phyloP scores from a whole-genome alignment of 2,797 vertebrate genomes.

The Caiman crocodilus region DNA sequence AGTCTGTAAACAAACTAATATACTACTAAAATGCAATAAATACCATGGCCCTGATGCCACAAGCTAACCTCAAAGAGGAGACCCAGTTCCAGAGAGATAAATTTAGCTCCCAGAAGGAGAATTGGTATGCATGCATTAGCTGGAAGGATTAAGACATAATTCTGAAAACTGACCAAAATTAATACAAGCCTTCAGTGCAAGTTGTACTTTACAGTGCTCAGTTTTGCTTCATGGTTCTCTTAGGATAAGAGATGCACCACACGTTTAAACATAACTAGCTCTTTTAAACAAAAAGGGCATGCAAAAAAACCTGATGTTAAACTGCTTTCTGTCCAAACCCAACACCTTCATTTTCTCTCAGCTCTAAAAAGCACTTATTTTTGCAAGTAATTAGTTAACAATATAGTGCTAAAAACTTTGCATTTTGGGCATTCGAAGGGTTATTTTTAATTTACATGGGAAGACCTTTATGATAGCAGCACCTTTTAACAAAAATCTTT shows the following conservation, averaged over 20 bases:
- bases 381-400: background rate
- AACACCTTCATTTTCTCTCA: background rate
- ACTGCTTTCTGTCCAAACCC: background rate
- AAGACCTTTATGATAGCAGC: background rate
- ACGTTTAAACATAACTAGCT: background rate
- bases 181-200: background rate
- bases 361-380: background rate
- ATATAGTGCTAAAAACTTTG: background rate
- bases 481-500: background rate
- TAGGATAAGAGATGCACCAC: background rate
- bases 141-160: background rate
- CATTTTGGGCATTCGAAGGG: background rate
- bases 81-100: background rate
- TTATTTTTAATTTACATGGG: background rate
- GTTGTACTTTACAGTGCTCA: background rate
- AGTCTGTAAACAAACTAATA: background rate
- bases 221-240: background rate
- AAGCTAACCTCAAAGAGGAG: background rate
- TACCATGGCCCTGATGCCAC: background rate
- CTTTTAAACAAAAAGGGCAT: background rate
- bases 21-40: background rate
- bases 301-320: background rate
- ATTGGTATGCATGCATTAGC: background rate
- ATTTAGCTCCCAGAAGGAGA: background rate
- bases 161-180: background rate